Base-by-base conservation (phyloP, 2,113 vertebrate genomes). In the Cephalopholis sonnerati region DNA sequence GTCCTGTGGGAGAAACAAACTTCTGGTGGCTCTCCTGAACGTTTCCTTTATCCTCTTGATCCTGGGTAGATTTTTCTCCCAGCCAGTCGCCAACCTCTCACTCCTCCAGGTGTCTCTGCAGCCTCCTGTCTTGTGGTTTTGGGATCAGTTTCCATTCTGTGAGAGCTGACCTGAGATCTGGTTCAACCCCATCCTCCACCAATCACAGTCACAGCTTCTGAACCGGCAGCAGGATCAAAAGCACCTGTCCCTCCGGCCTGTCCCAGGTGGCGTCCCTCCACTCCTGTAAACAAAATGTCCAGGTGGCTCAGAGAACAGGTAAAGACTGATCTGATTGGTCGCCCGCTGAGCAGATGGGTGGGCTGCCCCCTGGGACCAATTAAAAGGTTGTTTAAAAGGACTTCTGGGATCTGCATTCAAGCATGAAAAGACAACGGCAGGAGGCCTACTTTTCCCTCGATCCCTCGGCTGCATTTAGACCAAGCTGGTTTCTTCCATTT, bases 211-310 rank as follows among this genome's bases (percentile, higher is more conserved):
- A 15, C 36, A 2, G 44, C 32, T 48, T 46, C 59, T 0, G 48
- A 36, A 51, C 57, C 13, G 53, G 29, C 44, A 15, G 55, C 67
- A 4, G 29, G 24, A 39, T 22, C 36, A 46, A n/a, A 65, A 36
- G 27, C n/a, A 46, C 44, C 51, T 5, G 44, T 46, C 27, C 48
- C 55, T 61, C 59, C 65, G 32, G 4, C 59, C 72, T 71, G 74
- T 76, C 86, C 86, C 87, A 44, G 66, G 87, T 29, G 86, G 80
- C 36, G 3, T 41, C 54, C 41, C 18, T 24, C 50, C 54, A 65
- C 85, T 86, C 83, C 89, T 84, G 92, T 88, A 93, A 93, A 92
- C 91, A 88, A 75, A 68, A 69, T 53, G 32, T 54, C 57, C 77
- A 15, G 74, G 74, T 36, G 85, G 24, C 78, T 65, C 74, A 9